These are phyloP conservation scores for Bubo bubo DNA, from an alignment of 2,113 vertebrate genomes.

Conservation along the genomic window DNA sequence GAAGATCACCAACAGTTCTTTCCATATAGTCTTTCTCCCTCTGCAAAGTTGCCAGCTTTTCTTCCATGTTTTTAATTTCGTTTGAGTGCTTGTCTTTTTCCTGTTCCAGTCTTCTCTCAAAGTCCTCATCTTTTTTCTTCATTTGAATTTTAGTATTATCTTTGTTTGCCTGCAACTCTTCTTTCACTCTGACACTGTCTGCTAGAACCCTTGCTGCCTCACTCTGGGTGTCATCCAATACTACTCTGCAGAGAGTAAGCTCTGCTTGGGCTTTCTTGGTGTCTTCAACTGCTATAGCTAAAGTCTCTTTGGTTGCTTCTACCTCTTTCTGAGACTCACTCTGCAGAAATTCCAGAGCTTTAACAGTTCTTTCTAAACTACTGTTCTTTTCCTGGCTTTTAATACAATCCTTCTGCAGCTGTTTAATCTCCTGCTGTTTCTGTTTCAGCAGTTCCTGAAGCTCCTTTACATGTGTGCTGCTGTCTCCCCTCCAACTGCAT, in stretches of 20 bases:
- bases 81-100: constrained; percentile 83
- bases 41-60: constrained; percentile 80
- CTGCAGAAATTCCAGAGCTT: constrained; percentile 82
- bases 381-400: constrained; percentile 91
- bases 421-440: constrained; percentile 93
- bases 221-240: constrained; percentile 83
- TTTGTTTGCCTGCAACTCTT: constrained; percentile 70
- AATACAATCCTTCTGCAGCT: constrained; percentile 92
- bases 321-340: constrained; percentile 81
- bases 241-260: constrained; percentile 75
- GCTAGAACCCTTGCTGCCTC: constrained; percentile 78
- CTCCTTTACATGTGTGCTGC: constrained; percentile 82
- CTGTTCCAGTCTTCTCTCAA: constrained; percentile 83
- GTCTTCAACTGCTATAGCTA: constrained; percentile 73
- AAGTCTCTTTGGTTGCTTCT: constrained; percentile 67
- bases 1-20: constrained; percentile 72
- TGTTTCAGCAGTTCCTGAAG: constrained; percentile 93
- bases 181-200: constrained; percentile 78
- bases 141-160: constrained; percentile 76
- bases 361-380: constrained; percentile 83
- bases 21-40: constrained; percentile 80
- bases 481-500: constrained; percentile 79
- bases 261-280: constrained; percentile 77
- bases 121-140: constrained; percentile 81
- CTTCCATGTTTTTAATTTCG: constrained; percentile 84